These are phyloP conservation scores for Rachycentron canadum DNA, from an alignment of 2,797 vertebrate species.

Conservation along the genomic window DNA sequence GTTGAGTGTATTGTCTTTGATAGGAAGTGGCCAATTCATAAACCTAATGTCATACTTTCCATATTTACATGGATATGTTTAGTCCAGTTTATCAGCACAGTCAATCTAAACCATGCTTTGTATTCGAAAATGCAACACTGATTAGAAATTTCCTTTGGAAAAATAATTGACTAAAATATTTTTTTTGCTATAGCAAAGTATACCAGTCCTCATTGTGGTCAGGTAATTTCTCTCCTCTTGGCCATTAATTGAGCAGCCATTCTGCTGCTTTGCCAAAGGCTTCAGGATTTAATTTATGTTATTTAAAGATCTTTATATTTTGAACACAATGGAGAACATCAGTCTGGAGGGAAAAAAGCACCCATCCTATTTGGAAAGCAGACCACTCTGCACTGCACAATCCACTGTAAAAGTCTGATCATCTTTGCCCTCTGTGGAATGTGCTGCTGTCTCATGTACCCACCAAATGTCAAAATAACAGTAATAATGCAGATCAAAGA, in stretches of 20 bases:
- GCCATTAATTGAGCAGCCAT: not conserved
- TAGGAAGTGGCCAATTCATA: slow-evolving; percentile 34
- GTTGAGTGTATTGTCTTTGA: slow-evolving; percentile 47
- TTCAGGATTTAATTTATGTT: slow-evolving; percentile 6
- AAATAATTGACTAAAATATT: slow-evolving; percentile 12
- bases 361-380: slow-evolving; percentile 7
- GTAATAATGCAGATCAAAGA: slow-evolving; percentile 22
- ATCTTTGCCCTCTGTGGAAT: not conserved
- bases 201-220: not conserved
- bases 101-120: slow-evolving; percentile 38
- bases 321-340: slow-evolving; percentile 3
- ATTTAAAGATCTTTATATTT: slow-evolving; percentile 12
- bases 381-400: not conserved
- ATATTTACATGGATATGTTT: slow-evolving; percentile 43
- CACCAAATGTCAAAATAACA: slow-evolving; percentile 36
- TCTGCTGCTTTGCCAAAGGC: slow-evolving; percentile 9
- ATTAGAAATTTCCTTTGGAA: slow-evolving; percentile 38
- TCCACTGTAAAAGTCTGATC: slow-evolving; percentile 9
- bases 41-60: slow-evolving; percentile 31
- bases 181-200: slow-evolving; percentile 9
- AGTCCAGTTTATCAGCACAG: slow-evolving; percentile 35
- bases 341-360: not conserved
- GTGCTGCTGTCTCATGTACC: slow-evolving; percentile 11
- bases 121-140: slow-evolving; percentile 19
- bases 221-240: not conserved